Base-by-base conservation (phyloP, 2,888 invertebrate species). In the Luperina testacea region DNA sequence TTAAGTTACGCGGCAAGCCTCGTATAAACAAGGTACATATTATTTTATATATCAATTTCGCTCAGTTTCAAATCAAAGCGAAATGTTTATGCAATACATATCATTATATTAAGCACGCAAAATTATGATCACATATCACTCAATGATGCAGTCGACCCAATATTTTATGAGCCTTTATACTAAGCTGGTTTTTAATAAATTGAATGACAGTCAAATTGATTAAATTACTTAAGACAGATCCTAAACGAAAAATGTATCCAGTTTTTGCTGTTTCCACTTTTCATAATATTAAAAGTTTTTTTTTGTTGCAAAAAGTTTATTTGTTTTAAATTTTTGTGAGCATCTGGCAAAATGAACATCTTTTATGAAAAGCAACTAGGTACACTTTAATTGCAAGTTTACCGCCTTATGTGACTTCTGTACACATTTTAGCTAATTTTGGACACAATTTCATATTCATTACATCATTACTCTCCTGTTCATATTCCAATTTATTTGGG, bases 81-180 rank as follows among this genome's bases (percentile, higher is more conserved):
- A 80, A 76, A 80, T 76, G 48, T 78, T 72, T 65, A 70, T 81
- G 71, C 79, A 79, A 87, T 85, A 92, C 92, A 93, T 92, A 93
- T 92, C 92, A 92, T 87, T 90, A 89, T 87, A 87, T 53, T 88
- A 87, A 91, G 92, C 92, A 93, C 90, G 90, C 88, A 88, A 88
- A 75, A 76, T 87, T 81, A 87, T 73, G 71, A 87, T 78, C 88
- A 85, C 84, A 84, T 82, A 78, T 82, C 81, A 79, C 81, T 78
- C n/a, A 69, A 75, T 61, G 11, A 70, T 75, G 90, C 83, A 85
- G 87, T 89, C 83, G 82, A 81, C 82, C 80, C 80, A 48, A 73
- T 57, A 67, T 61, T 75, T 38, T 45, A 59, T n/a, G 45, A 63
- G 61, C 24, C 38, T 57, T 3, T 0, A 15, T 20, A 27, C 0